Conservation (phyloP, 2,888 invertebrate species). For the Rambutsinella grinnellia region DNA sequence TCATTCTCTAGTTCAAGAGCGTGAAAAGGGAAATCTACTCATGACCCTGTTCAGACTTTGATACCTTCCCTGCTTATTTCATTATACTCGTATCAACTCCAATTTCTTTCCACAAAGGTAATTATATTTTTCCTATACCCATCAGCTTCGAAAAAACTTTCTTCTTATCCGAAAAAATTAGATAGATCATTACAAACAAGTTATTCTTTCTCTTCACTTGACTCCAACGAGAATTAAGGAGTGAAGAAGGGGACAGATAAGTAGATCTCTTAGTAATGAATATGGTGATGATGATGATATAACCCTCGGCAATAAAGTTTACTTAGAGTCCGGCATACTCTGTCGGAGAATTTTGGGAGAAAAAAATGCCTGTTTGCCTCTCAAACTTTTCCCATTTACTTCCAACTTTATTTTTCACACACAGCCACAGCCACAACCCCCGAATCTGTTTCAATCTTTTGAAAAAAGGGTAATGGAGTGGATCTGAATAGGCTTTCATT, state of each 20-base stretch:
- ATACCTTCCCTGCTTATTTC: too few relatives aligned
- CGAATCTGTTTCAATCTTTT: neutral
- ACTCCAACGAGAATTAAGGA: neutral
- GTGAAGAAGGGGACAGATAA: neutral
- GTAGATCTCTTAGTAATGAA: neutral
- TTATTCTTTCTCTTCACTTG: neutral
- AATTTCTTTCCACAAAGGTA: too few relatives aligned
- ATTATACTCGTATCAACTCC: too few relatives aligned
- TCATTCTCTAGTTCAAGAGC: too few relatives aligned
- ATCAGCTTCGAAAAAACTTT: too few relatives aligned
- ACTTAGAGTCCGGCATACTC: neutral
- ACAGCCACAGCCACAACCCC: neutral
- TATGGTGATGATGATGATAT: neutral
- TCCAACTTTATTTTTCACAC: slow-evolving; percentile 23
- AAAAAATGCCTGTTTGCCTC: neutral
- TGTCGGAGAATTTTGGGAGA: neutral
- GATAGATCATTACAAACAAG: neutral
- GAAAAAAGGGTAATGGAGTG: neutral
- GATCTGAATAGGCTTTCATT: too few relatives aligned
- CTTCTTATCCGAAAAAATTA: neutral
- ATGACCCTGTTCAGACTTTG: too few relatives aligned
- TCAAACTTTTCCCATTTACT: slow-evolving; percentile 44
- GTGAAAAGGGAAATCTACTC: too few relatives aligned
- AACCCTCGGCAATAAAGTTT: neutral
- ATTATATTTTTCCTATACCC: too few relatives aligned